Base-by-base conservation (phyloP, 2,797 vertebrate species). In the Astyanax mexicanus region DNA sequence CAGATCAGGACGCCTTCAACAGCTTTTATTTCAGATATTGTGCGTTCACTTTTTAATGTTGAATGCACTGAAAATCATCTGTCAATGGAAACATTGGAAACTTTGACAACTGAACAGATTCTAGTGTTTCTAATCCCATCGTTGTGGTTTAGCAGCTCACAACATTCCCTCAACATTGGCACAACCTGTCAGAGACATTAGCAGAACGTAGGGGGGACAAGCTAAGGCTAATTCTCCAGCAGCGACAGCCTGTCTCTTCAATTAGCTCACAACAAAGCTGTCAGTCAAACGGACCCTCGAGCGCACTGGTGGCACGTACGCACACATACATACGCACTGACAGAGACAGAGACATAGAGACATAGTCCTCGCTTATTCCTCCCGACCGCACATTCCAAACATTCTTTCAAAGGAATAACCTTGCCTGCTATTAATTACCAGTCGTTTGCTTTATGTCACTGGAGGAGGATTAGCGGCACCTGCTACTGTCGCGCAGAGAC, bases 351-450 rank as follows among this genome's bases (percentile, higher is more conserved):
- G n/a, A n/a, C n/a, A n/a, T n/a, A n/a, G n/a, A n/a, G n/a, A n/a
- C n/a, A n/a, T n/a, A n/a, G 15, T 57, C 54, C n/a, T 61, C 71
- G 54, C 51, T 12, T 13, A 54, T 77, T 68, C 69, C 42, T 60
- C 52, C 38, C 69, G 45, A 60, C 37, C 65, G 69, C 73, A 68
- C 55, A 72, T 72, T 60, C 66, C 62, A 64, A 27, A 19, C 57
- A 71, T 78, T 83, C 78, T 71, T 81, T 65, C 17, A 79, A 74
- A 54, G 69, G 54, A 66, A 58, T 70, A 80, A 84, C 82, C 65
- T 78, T 69, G 74, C 74, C 49, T 68, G 85, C 78, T 84, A 70
- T 83, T 87, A 87, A 88, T 88, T 86, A 84, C 55, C 49, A 60
- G 47, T 62, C 58, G 75, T 81, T 78, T 73, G 77, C 81, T 84